These are phyloP conservation scores for Diplazon laetatorius DNA, from an alignment of 2,888 invertebrate species.

Conservation along the genomic window DNA sequence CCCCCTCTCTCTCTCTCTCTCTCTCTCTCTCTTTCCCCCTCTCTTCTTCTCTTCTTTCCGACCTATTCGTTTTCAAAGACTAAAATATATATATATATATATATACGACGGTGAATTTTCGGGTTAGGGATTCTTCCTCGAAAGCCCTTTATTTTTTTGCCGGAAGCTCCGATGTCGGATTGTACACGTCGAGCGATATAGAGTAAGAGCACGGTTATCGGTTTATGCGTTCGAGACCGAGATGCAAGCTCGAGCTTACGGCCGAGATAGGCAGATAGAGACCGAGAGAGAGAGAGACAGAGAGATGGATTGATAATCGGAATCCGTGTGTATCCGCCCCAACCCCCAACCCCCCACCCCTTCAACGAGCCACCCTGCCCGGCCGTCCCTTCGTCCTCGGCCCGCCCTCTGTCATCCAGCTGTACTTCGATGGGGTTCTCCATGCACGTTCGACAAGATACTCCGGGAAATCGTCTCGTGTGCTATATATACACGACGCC, in stretches of 20 bases:
- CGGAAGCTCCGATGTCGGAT: constrained; percentile 34
- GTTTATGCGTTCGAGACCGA: not conserved
- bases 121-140: constrained; percentile 13
- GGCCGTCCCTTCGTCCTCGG: not conserved
- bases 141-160: constrained; percentile 28
- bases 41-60: not conserved
- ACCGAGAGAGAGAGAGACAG: constrained; percentile 27
- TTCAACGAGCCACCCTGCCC: no score
- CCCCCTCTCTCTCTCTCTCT: constrained; percentile 1
- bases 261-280: not conserved
- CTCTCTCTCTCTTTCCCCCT: not conserved
- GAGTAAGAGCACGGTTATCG: constrained; percentile 4
- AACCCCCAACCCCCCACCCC: not conserved
- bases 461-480: constrained; percentile 50
- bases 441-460: constrained; percentile 58
- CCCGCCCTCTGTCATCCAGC: not conserved
- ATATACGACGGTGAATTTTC: not conserved
- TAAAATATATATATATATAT: not conserved
- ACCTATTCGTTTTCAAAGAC: not conserved
- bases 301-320: constrained; percentile 55
- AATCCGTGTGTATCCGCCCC: constrained; percentile 39
- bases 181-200: constrained; percentile 19
- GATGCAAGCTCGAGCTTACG: not conserved
- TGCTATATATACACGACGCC: constrained; percentile 23
- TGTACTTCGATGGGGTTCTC: constrained; percentile 22